A percentile compares a stretch with the other conserved stretches of the same genome.
Conservation (phyloP, 2,888 invertebrate genomes). For the Chironomus riparius region DNA sequence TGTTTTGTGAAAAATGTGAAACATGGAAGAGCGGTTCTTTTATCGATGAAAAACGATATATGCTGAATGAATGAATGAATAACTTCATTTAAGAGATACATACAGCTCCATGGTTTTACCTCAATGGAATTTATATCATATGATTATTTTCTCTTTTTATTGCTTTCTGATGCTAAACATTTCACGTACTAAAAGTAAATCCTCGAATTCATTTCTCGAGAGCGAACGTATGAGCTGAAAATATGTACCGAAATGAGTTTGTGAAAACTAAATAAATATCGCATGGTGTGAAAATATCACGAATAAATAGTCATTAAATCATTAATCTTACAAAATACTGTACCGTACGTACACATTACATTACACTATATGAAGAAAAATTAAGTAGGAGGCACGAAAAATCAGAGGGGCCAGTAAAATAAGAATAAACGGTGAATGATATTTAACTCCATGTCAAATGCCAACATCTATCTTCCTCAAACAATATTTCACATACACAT, state of each 20-base stretch:
- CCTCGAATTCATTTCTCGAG: background rate
- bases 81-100: constrained; percentile 14
- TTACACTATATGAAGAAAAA: too few species aligned
- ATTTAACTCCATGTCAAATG: constrained; percentile 10
- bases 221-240: too few species aligned
- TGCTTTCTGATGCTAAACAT: constrained; percentile 8
- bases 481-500: background rate
- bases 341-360: too few species aligned
- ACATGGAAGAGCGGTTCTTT: too few species aligned
- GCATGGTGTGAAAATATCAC: background rate
- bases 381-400: background rate
- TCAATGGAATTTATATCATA: constrained; percentile 20
- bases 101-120: background rate
- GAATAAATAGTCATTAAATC: background rate
- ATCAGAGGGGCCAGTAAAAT: background rate
- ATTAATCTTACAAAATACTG: background rate
- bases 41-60: too few species aligned
- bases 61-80: background rate
- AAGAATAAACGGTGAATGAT: background rate
- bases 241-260: background rate
- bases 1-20: too few species aligned
- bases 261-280: background rate
- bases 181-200: constrained; percentile 13
- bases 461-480: constrained; percentile 12
- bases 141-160: constrained; percentile 14